phyloP scores from a whole-genome alignment of 2,113 vertebrate species.

The Ciconia boyciana region DNA sequence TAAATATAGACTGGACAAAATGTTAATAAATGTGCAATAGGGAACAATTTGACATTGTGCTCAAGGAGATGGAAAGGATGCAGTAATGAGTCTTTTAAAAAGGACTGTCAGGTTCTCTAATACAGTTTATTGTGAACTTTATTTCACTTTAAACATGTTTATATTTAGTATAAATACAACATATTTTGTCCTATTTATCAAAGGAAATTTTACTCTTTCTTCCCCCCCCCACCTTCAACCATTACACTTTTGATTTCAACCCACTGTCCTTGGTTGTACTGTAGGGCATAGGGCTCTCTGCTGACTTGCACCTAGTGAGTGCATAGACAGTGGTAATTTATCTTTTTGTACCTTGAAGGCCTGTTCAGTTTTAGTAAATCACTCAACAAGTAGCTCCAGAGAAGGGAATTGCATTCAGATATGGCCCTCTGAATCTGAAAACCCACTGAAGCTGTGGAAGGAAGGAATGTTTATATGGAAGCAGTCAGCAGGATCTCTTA shows the following conservation, averaged over 20 bases:
- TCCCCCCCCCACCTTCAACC: background rate
- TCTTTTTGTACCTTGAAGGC: background rate
- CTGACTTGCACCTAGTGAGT: background rate
- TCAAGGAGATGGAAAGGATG: conserved; percentile 18
- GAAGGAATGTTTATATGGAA: background rate
- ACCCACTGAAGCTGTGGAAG: background rate
- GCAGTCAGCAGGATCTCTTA: background rate
- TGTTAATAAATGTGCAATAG: conserved; percentile 44
- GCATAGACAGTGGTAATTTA: background rate
- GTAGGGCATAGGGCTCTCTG: background rate
- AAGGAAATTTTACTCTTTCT: background rate
- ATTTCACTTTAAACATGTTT: background rate
- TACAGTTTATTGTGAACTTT: background rate
- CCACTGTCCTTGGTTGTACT: background rate
- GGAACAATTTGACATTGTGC: conserved; percentile 34
- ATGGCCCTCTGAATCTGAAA: background rate
- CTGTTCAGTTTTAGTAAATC: background rate
- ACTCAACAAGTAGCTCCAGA: background rate
- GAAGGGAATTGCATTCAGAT: background rate
- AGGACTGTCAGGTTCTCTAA: background rate
- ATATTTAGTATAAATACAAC: background rate
- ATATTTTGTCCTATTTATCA: background rate
- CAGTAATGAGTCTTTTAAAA: background rate
- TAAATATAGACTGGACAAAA: conserved; percentile 58
- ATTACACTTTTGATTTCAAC: background rate